phyloP scores from a whole-genome alignment of 2,888 invertebrate genomes.

The Tetrapedia diversipes region DNA sequence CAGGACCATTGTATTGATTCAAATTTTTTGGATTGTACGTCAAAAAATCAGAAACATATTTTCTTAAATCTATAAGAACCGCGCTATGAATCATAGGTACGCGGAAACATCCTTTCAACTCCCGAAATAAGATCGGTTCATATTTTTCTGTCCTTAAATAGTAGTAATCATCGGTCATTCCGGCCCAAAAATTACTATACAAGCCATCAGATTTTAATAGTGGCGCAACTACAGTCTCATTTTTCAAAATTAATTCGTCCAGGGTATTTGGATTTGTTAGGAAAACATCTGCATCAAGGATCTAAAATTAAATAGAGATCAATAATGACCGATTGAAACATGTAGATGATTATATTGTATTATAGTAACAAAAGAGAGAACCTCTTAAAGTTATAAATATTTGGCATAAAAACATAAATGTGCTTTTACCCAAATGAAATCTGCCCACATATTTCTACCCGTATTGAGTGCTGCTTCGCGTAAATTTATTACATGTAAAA shows the following conservation, averaged over 20 bases:
- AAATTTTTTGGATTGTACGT: constrained; percentile 89
- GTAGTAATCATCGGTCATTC: constrained; percentile 93
- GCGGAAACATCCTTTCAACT: constrained; percentile 89
- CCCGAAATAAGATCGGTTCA: constrained; percentile 89
- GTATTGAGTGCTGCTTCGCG: constrained; percentile 90
- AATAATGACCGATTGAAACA: no score
- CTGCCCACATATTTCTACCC: constrained; percentile 92
- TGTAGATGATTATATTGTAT: no score
- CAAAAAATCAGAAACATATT: constrained; percentile 85
- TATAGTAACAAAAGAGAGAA: not conserved
- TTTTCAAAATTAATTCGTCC: constrained; percentile 86
- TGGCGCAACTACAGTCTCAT: constrained; percentile 89
- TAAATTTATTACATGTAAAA: constrained; percentile 90
- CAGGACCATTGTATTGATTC: constrained; percentile 88
- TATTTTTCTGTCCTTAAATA: constrained; percentile 93
- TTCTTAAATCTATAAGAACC: constrained; percentile 90
- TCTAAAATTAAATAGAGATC: constrained; percentile 85
- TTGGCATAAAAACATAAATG: not conserved
- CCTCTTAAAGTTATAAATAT: not conserved
- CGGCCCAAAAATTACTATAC: constrained; percentile 99
- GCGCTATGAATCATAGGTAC: constrained; percentile 97
- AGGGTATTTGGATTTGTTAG: constrained; percentile 88
- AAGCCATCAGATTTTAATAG: constrained; percentile 93
- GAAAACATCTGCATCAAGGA: constrained; percentile 93
- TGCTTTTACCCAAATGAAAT: constrained; percentile 90